phyloP scores from a whole-genome alignment of 2,888 invertebrate genomes.

The Thelaira solivaga region DNA sequence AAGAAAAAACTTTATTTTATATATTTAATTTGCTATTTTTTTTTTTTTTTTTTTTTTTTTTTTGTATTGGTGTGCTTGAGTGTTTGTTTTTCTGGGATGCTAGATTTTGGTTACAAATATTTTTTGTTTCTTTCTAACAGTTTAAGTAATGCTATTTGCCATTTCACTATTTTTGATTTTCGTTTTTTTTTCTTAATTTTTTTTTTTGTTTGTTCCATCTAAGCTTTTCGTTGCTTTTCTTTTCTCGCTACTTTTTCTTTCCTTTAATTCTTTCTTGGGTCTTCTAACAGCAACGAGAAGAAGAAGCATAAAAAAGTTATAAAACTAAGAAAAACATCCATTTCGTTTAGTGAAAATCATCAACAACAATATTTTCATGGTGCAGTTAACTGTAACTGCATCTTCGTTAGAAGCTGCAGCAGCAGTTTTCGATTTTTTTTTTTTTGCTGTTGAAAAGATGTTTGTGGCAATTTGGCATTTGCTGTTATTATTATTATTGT shows the following conservation, averaged over 20 bases:
- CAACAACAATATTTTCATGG: slow-evolving; percentile 16
- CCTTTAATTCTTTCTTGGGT: background rate
- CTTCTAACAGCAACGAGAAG: background rate
- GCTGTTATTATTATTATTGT: background rate
- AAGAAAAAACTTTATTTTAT: slow-evolving; percentile 37
- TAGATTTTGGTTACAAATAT: slow-evolving; percentile 10
- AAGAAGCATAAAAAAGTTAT: background rate
- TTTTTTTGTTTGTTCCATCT: slow-evolving; percentile 7
- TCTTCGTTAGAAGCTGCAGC: background rate
- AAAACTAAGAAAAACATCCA: slow-evolving; percentile 17
- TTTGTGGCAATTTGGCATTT: slow-evolving; percentile 16
- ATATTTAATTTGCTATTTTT: background rate
- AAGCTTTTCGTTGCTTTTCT: slow-evolving; percentile 13
- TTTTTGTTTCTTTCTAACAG: slow-evolving; percentile 24
- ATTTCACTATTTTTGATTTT: slow-evolving; percentile 12
- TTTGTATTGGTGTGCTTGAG: background rate
- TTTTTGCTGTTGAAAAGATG: background rate
- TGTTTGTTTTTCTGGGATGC: background rate
- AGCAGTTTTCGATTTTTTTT: background rate
- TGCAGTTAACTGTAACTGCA: slow-evolving; percentile 6
- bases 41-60: background rate
- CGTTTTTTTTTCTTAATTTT: background rate
- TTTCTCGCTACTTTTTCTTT: background rate
- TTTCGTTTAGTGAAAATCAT: slow-evolving; percentile 40
- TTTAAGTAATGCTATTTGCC: slow-evolving; percentile 24